Percentiles rank a stretch among this genome's conserved stretches.
Evolutionary conservation across 2,113 vertebrate species (phyloP).

Genomic region (Willisornis vidua): DNA sequence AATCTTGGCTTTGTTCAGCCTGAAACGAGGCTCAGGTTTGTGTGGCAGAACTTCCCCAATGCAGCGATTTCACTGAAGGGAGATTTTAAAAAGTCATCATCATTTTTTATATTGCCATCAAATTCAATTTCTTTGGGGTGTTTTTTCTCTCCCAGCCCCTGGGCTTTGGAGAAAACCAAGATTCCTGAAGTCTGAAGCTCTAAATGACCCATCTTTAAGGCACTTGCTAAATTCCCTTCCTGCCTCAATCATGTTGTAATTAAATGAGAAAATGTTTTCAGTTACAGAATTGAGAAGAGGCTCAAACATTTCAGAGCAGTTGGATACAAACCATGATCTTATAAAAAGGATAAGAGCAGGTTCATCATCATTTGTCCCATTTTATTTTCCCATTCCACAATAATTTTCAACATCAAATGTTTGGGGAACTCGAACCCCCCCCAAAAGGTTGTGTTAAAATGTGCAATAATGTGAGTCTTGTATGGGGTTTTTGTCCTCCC

Average conservation of each 20-base stretch:
- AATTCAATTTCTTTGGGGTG: not conserved
- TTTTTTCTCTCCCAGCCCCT: not conserved
- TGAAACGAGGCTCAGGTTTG: not conserved
- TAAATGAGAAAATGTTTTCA: constrained; percentile 1
- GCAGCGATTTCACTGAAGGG: not conserved
- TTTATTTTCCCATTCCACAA: not conserved
- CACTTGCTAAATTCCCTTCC: not conserved
- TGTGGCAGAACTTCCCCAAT: not conserved
- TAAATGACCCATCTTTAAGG: not conserved
- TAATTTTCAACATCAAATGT: not conserved
- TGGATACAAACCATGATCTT: not conserved
- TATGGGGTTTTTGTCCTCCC: not conserved
- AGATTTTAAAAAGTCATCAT: not conserved
- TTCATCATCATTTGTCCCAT: not conserved
- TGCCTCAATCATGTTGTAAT: not conserved
- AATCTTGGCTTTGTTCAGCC: not conserved
- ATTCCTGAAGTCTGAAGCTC: not conserved
- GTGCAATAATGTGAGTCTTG: not conserved
- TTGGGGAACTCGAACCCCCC: not conserved
- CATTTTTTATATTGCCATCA: not conserved
- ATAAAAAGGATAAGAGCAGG: not conserved
- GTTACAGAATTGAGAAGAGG: not conserved
- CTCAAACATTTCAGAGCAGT: not conserved
- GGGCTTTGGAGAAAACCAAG: not conserved
- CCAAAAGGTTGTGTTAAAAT: not conserved